Percentiles rank a stretch among this genome's conserved stretches.
Evolutionary conservation across 2,113 vertebrate genomes (phyloP).

Genomic region (Oryctolagus cuniculus): DNA sequence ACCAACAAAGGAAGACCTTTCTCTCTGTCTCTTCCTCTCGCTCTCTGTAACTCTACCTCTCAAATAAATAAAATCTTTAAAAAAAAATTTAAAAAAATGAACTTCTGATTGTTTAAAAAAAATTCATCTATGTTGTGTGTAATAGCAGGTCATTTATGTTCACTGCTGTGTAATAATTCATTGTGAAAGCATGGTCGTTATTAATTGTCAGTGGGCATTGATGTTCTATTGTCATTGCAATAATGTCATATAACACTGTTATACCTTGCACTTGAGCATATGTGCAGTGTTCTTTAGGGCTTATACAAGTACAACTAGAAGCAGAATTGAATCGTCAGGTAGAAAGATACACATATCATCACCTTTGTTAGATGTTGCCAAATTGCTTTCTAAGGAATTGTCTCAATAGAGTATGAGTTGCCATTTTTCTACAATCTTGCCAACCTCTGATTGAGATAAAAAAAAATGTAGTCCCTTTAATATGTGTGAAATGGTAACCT

Average conservation of each 20-base stretch:
- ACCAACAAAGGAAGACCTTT: no score
- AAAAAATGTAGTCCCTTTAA: neutral
- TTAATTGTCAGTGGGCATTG: neutral
- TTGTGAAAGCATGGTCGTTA: neutral
- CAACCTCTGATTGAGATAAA: neutral
- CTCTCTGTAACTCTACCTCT: no score
- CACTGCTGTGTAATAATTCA: neutral
- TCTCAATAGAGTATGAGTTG: neutral
- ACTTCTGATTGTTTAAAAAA: no score
- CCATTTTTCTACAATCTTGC: neutral
- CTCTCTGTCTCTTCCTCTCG: no score
- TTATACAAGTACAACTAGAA: neutral
- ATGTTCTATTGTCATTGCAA: neutral
- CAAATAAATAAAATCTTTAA: no score
- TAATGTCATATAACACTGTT: neutral
- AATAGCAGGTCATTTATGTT: neutral
- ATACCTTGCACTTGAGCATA: neutral
- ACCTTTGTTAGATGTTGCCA: neutral
- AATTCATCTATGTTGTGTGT: neutral
- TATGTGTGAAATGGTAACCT: neutral
- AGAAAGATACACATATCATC: neutral
- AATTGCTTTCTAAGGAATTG: neutral
- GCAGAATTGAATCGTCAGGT: neutral
- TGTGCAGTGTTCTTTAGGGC: neutral
- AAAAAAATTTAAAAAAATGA: no score